Base-by-base conservation (phyloP, 2,888 invertebrate genomes). In the Uropetala carovei region DNA sequence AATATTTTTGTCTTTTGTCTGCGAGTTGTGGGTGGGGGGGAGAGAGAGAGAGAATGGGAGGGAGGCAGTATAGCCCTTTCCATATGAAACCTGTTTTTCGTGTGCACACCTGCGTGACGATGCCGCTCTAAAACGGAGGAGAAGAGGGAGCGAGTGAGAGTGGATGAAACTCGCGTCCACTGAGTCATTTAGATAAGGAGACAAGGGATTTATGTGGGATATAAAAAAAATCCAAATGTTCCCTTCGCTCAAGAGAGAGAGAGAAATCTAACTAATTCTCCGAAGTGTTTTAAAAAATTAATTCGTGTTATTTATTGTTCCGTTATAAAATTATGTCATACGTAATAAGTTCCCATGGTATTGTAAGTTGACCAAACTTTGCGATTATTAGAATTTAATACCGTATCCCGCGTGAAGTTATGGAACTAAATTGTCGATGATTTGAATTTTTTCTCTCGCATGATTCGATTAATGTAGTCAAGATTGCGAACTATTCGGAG, bases 61-160 rank as follows among this genome's bases (percentile, higher is more conserved):
- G 27, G 75, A 22, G 0, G 68, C 43, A 43, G 43, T 43, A 43
- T 43, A 43, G 68, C 68, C 68, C n/a, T 9, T 75, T 75, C 75
- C 75, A 75, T 75, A 75, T 27, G 75, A 83, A 83, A 83, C 83
- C 59, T 60, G 16, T 27, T 27, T 16, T 86, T 14, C 16, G 83
- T 86, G 60, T 27, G 60, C 60, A 86, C 86, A 86, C 86, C 86
- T 86, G 86, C 86, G 60, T 86, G 86, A 86, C 86, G 86, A 60
- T 57, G 86, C 14, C 27, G 75, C 75, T 27, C 75, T 75, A 75
- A 75, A 75, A 75, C 27, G 75, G 75, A 75, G 43, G 43, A 68
- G 22, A 68, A n/a, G n/a, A n/a, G 27, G 75, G 75, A 75, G 75
- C 5, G 43, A 43, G 43, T 43, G 43, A 43, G 43, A 43, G 43